Base-by-base conservation (phyloP, 2,888 invertebrate species). In the Drosophila flavopinicola region DNA sequence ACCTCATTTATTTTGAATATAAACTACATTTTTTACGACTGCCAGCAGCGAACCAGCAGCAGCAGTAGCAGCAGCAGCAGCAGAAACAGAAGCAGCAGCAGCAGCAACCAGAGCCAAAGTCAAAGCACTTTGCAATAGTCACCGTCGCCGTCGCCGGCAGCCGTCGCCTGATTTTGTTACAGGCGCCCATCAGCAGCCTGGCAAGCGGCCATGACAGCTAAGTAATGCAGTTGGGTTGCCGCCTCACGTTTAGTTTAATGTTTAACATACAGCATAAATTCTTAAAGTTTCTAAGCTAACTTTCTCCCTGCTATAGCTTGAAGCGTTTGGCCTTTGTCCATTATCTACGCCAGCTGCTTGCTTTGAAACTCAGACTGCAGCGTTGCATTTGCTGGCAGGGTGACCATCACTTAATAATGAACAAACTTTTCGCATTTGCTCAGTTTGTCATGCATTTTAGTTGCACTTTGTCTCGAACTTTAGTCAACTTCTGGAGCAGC, bases 1-100 rank as follows among this genome's bases (percentile, higher is more conserved):
- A 82, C 80, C 80, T 82, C 80, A 82, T 82, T 82, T 82, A 82
- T 82, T 82, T 82, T 87, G 87, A 87, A 82, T 87, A 82, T 82
- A 82, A 82, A 82, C 80, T 82, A 82, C 85, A 82, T 82, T 85
- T 82, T 82, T 82, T 82, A 82, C 87, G 80, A 82, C 85, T 75
- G 71, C 82, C 85, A 80, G 59, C 57, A 84, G 69, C 66, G 30
- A 69, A 44, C 17, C 44, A 44, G 48, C 48, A 60, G 24, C 66
- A 51, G 10, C 44, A 57, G 39, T 39, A 70, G 27, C 25, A n/a
- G n/a, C n/a, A n/a, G n/a, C 47, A 57, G 54, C 17, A 47, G 54
- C 48, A 45, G 24, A 48, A 38, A 44, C 27, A 37, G 30, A 33
- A 25, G 13, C 49, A 47, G 15, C 44, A 33, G 20, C 39, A 64